These are phyloP conservation scores for Nymphalis io DNA, from an alignment of 1,140 invertebrate species.

Conservation along the genomic window DNA sequence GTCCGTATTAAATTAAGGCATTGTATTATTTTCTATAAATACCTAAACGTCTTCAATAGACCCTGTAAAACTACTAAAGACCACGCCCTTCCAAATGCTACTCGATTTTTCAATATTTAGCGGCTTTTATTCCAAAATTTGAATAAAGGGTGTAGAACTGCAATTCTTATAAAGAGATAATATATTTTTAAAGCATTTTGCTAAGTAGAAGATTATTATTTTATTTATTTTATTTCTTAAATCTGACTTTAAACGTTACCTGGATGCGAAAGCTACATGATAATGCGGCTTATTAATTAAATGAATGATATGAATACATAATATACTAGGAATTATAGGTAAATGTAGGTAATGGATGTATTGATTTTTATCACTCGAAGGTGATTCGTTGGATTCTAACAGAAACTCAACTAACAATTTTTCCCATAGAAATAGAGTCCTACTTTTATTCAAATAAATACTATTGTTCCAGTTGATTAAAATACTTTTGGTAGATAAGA, in stretches of 20 bases:
- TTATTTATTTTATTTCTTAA: not conserved
- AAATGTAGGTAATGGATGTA: constrained; percentile 5
- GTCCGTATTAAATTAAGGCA: not conserved
- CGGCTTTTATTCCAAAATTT: constrained; percentile 24
- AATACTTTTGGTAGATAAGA: too few species aligned
- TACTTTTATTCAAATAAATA: too few species aligned
- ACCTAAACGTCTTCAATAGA: constrained; percentile 1
- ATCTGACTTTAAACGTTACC: not conserved
- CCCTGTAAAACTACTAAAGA: constrained; percentile 29
- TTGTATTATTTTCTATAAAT: not conserved
- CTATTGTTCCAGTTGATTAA: too few species aligned
- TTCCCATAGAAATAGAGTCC: too few species aligned
- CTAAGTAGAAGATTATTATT: not conserved
- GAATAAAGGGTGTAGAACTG: constrained; percentile 1
- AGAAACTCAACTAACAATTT: too few species aligned
- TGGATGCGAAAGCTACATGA: not conserved
- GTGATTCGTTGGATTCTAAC: too few species aligned
- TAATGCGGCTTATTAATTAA: not conserved
- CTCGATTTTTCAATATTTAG: constrained; percentile 23
- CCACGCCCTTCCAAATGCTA: constrained; percentile 29
- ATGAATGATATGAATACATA: not conserved
- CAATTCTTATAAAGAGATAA: not conserved
- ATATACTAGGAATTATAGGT: not conserved
- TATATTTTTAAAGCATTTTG: not conserved
- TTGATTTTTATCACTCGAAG: constrained; percentile 8